phyloP scores from a whole-genome alignment of 1,140 invertebrate species.

The Leptoteleia sp. region DNA sequence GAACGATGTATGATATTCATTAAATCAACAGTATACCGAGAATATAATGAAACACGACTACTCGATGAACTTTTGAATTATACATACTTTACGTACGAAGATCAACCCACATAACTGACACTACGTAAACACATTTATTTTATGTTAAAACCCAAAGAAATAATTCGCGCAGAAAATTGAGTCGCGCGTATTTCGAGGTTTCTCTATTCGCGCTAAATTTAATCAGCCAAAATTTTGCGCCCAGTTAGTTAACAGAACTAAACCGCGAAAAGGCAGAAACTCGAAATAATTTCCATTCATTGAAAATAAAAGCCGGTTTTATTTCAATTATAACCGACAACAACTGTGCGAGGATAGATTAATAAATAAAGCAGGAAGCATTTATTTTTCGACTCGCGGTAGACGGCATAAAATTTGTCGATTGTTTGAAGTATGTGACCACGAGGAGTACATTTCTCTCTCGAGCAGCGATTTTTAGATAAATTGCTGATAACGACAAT shows the following conservation, averaged over 20 bases:
- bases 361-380: too few relatives aligned
- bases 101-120: constrained; percentile 36
- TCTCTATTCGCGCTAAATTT: too few relatives aligned
- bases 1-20: constrained; percentile 42
- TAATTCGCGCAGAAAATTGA: background rate
- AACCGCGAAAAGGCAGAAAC: too few relatives aligned
- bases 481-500: constrained; percentile 54
- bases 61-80: constrained; percentile 40
- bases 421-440: constrained; percentile 34
- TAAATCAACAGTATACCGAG: constrained; percentile 30
- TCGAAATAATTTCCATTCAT: too few relatives aligned
- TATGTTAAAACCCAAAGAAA: constrained; percentile 12
- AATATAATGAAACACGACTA: constrained; percentile 36
- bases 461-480: constrained; percentile 44
- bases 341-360: too few relatives aligned
- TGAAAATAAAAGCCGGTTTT: too few relatives aligned
- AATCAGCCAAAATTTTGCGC: too few relatives aligned
- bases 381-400: background rate
- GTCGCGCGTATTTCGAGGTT: too few relatives aligned
- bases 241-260: too few relatives aligned
- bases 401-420: constrained; percentile 27
- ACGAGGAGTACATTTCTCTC: constrained; percentile 15
- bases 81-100: constrained; percentile 38
- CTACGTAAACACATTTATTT: constrained; percentile 37
- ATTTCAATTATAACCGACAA: too few relatives aligned